Base-by-base conservation (phyloP, 2,797 vertebrate genomes). In the Astyanax mexicanus region DNA sequence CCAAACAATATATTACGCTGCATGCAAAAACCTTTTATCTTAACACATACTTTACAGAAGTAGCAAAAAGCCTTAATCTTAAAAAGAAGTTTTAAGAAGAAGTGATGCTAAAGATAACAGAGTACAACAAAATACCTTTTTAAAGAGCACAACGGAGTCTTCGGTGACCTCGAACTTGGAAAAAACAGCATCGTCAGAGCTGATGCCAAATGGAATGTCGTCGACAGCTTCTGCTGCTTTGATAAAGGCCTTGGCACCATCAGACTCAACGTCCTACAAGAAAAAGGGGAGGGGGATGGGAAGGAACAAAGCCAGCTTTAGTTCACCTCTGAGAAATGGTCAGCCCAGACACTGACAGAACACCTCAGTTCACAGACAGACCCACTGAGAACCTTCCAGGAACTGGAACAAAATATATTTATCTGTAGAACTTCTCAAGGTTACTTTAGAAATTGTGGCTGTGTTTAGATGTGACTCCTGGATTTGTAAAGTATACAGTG, bases 111-210 rank as follows among this genome's bases (percentile, higher is more conserved):
- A 11, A 27, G 54, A 13, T 3, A 23, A 4, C 19, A 27, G 3
- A 54, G 29, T 3, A 17, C 1, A 8, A 10, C 11, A 3, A 38
- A 10, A 17, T 86, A 99, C 98, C 97, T 99, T 99, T 88, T 99
- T 99, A 79, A 99, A 98, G 74, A 99, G 97, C 58, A 97, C 91
- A 25, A 98, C 90, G 0, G 92, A 54, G 1, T 99, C 98, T 81
- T 93, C 89, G 60, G 91, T 84, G 55, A 98, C 89, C 81, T 98
- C 92, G 65, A 94, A 98, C 79, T 96, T 98, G 0, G 94, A 84
- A 83, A 93, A 98, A 68, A 97, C 72, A 0, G 93, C 93, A 0
- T 89, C 91, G 0, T 86, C 93, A 0, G 95, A 93, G 23, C 95
- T 92, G 74, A 95, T 86, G 45, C 93, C 96, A 13, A 98, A 99